A percentile compares a stretch with the other conserved stretches of the same genome.
These are phyloP conservation scores for Oxyruncus cristatus DNA, from an alignment of 2,113 vertebrate genomes.

Conservation along the genomic window DNA sequence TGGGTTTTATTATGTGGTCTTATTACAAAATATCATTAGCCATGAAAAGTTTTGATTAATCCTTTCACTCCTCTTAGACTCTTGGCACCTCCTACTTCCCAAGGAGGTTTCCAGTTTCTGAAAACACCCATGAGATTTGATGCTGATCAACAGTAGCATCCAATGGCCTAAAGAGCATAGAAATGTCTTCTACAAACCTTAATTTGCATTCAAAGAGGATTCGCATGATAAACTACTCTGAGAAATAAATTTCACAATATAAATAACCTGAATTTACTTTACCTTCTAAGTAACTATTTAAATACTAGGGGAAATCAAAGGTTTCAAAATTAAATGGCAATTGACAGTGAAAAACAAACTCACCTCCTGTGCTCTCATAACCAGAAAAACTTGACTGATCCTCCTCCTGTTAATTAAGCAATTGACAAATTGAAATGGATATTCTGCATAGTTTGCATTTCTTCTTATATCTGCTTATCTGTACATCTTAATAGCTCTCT, in stretches of 20 bases:
- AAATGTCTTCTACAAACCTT: neutral
- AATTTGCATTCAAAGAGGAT: neutral
- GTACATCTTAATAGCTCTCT: neutral
- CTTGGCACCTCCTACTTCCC: neutral
- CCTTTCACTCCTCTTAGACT: neutral
- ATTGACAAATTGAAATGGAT: slow-evolving; percentile 39
- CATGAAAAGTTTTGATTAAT: neutral
- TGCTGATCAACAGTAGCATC: neutral
- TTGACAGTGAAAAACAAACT: slow-evolving; percentile 60
- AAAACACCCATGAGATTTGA: neutral
- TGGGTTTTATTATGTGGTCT: neutral
- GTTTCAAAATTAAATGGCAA: neutral
- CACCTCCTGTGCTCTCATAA: slow-evolving; percentile 79
- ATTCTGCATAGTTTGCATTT: neutral
- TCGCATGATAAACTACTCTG: neutral
- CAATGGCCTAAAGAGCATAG: neutral
- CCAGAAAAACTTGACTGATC: slow-evolving; percentile 77
- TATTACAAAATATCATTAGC: neutral
- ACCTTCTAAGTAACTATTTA: neutral
- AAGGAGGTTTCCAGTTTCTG: neutral
- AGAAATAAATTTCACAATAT: neutral
- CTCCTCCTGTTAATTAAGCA: slow-evolving; percentile 75
- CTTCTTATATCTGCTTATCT: neutral
- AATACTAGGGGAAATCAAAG: neutral
- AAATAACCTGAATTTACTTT: neutral